Conservation (phyloP, 2,113 vertebrate genomes). For the Sakesphorus luctuosus region DNA sequence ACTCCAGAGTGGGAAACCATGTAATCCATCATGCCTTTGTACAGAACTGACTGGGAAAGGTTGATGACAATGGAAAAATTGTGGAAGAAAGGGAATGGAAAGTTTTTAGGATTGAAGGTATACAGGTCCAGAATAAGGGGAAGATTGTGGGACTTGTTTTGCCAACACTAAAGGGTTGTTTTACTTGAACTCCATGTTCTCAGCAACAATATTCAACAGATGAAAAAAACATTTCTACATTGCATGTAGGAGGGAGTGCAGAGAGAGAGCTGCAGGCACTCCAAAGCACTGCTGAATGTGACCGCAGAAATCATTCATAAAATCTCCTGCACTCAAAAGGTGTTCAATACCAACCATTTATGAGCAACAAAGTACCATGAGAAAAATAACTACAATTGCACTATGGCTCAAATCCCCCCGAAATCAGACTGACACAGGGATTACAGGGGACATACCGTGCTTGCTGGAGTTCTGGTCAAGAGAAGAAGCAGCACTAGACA, state of each 20-base stretch:
- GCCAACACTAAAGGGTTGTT: not conserved
- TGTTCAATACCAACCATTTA: fast-evolving
- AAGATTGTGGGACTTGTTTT: not conserved
- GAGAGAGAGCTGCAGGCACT: not conserved
- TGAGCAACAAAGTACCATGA: fast-evolving
- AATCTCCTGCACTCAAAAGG: not conserved
- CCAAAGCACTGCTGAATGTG: not conserved
- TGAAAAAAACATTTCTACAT: not conserved
- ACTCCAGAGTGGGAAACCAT: not conserved
- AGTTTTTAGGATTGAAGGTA: not conserved
- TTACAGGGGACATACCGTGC: slow-evolving; percentile 77
- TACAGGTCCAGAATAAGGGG: not conserved
- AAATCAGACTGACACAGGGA: not conserved
- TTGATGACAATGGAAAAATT: not conserved
- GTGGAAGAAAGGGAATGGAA: not conserved
- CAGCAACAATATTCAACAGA: not conserved
- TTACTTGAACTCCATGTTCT: not conserved
- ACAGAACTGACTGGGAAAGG: not conserved
- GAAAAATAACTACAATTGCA: not conserved
- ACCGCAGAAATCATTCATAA: not conserved
- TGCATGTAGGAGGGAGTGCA: not conserved
- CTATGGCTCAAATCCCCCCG: not conserved
- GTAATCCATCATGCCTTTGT: not conserved
- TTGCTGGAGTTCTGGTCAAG: slow-evolving; percentile 95
- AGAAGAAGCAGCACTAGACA: slow-evolving; percentile 89